Evolutionary conservation across 2,888 invertebrate genomes (phyloP), one percentile per base, ranked within the genome.

Genomic region (Pharmacophagus antenor): DNA sequence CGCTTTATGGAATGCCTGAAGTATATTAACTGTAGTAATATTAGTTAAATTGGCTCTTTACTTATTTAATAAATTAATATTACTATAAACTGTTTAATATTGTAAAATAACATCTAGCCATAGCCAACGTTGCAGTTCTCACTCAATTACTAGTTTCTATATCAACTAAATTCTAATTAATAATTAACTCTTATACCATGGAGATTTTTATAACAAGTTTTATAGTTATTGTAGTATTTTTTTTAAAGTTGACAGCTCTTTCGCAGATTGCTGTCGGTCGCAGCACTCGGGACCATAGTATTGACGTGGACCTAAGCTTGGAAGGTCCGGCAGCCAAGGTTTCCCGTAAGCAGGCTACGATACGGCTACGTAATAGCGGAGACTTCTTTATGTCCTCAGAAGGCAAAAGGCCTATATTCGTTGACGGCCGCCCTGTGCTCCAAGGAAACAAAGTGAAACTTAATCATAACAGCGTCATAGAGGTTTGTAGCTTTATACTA

Each of bases 241-340:
- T 27, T 27, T 27, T 27, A 27, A 27, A 27, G 10, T 6, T 1
- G 1, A 27, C 1, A n/a, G 15, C n/a, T n/a, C 37, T 48, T 37
- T 50, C 49, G 6, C 64, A 95, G 95, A 98, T 99, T 53, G 97
- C 97, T 0, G 94, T 99, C 46, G 99, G 99, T 0, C 93, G 99
- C 62, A 94, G 95, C 65, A 96, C 98, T 0, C 95, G 96, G 71
- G 97, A 97, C 74, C 95, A 95, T 72, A 92, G 92, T 52, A 97
- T 99, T 41, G 99, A 99, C 85, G 97, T 99, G 23, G 98, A 99
- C 86, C 88, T 99, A 51, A 94, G 95, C 0, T 88, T 98, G 47
- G 99, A 99, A 86, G 99, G 99, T 0, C 98, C 98, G 0, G 96
- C 98, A 0, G 95, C 96, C 81, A 99, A 98, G 87, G 95, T 98